phyloP scores from a whole-genome alignment of 2,888 invertebrate genomes.

The Mimumesa dahlbomi region DNA sequence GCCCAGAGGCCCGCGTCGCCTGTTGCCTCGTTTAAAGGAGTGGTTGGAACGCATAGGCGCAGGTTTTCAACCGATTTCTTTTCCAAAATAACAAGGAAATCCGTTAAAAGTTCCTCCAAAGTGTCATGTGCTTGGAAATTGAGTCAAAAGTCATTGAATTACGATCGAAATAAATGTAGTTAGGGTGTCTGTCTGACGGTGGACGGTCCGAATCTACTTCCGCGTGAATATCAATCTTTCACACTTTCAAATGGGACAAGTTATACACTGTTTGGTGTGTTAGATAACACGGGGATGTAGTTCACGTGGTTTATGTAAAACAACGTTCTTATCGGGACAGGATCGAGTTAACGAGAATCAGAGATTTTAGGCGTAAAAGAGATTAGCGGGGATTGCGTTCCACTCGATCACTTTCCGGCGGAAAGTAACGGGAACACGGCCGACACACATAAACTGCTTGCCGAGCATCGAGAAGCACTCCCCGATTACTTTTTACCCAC shows the following conservation, averaged over 20 bases:
- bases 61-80: constrained; percentile 26
- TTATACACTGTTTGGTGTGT: no score
- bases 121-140: no score
- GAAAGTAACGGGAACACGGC: constrained; percentile 49
- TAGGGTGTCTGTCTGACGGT: not conserved
- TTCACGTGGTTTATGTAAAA: no score
- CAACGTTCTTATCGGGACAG: no score
- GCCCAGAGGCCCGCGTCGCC: constrained; percentile 31
- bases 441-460: constrained; percentile 6
- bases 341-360: no score
- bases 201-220: not conserved
- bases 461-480: constrained; percentile 14
- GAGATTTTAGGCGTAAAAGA: no score
- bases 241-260: no score
- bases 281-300: no score
- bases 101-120: not conserved
- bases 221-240: no score
- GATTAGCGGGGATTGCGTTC: no score
- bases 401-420: constrained; percentile 18
- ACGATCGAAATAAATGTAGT: not conserved
- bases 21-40: constrained; percentile 53
- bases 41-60: constrained; percentile 45
- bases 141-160: no score
- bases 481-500: constrained; percentile 27
- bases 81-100: not conserved